A percentile compares a stretch with the other conserved stretches of the same genome.
Evolutionary conservation across 2,888 invertebrate species (phyloP).

Genomic region (Helobdella robusta): DNA sequence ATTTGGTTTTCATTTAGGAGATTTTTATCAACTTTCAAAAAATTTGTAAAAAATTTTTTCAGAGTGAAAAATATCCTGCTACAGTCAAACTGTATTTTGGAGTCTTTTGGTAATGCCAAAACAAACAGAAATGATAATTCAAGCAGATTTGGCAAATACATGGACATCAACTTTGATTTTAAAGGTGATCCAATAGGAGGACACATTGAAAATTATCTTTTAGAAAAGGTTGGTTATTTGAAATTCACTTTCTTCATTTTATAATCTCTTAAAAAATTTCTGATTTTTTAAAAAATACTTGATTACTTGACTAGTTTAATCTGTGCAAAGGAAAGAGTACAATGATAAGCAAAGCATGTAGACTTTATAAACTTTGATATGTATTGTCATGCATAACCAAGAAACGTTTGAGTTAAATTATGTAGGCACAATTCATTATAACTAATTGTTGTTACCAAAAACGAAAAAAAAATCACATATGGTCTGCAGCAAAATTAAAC

Average conservation of each 20-base stretch:
- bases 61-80: slow-evolving; percentile 94
- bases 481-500: too few relatives aligned
- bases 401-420: too few relatives aligned
- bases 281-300: too few relatives aligned
- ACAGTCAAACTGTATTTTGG: slow-evolving; percentile 87
- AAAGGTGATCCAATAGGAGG: slow-evolving; percentile 96
- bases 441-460: too few relatives aligned
- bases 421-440: too few relatives aligned
- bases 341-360: too few relatives aligned
- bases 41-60: slow-evolving; percentile 33
- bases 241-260: not conserved
- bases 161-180: slow-evolving; percentile 98
- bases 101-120: slow-evolving; percentile 96
- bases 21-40: not conserved
- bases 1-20: not conserved
- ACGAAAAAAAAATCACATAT: too few relatives aligned
- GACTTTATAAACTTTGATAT: too few relatives aligned
- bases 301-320: too few relatives aligned
- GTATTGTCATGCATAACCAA: too few relatives aligned
- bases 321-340: too few relatives aligned
- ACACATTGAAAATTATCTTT: slow-evolving; percentile 87
- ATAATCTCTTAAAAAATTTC: not conserved
- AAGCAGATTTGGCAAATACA: slow-evolving; percentile 91
- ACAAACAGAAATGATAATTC: slow-evolving; percentile 97
- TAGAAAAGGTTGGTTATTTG: slow-evolving; percentile 64